Conservation (phyloP, 2,888 invertebrate genomes). For the Sepioteuthis lessoniana region DNA sequence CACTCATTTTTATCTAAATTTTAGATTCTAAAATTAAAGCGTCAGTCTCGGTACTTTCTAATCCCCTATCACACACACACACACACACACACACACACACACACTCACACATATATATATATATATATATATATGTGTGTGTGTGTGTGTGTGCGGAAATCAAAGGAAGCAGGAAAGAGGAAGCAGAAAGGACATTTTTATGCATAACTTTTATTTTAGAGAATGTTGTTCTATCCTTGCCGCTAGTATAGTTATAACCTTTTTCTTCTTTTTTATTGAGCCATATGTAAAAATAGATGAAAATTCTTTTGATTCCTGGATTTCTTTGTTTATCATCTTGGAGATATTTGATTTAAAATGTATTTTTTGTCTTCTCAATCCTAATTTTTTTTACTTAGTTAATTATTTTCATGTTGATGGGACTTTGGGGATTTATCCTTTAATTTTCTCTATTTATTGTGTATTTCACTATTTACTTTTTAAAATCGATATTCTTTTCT, state of each 20-base stretch:
- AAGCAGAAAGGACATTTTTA: background rate
- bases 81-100: too few relatives aligned
- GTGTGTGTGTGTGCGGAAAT: too few relatives aligned
- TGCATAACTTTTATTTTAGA: background rate
- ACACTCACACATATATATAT: too few relatives aligned
- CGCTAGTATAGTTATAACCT: background rate
- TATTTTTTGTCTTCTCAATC: background rate
- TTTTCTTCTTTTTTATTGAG: background rate
- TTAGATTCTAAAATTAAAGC: too few relatives aligned
- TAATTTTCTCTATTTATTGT: background rate
- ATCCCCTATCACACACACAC: too few relatives aligned
- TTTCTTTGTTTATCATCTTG: slow-evolving; percentile 33
- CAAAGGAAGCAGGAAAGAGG: too few relatives aligned
- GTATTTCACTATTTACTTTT: background rate
- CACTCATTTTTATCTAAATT: too few relatives aligned
- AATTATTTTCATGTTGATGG: background rate
- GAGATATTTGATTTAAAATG: background rate
- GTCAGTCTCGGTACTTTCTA: too few relatives aligned
- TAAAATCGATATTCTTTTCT: slow-evolving; percentile 33
- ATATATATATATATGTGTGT: too few relatives aligned
- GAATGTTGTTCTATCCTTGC: background rate
- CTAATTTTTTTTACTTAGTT: background rate
- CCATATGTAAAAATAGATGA: background rate
- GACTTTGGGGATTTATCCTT: background rate
- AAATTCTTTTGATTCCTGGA: background rate